Base-by-base conservation (phyloP, 2,888 invertebrate species). In the Poecilobothrus nobilitatus region DNA sequence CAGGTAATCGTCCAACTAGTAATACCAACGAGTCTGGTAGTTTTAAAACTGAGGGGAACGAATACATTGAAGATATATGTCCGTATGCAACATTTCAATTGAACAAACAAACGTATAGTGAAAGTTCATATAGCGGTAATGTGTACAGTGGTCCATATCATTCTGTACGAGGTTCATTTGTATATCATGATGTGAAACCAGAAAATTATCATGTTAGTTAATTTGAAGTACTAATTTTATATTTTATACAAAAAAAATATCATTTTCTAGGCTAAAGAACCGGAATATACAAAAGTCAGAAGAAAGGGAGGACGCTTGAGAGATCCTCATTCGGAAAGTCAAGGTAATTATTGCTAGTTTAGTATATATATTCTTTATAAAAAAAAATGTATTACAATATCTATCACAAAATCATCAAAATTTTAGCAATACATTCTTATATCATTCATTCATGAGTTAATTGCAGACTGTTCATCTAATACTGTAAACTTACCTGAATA, bases 1-100 rank as follows among this genome's bases (percentile, higher is more conserved):
- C 87, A 0, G 82, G 85, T 15, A 76, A 72, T 21, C 79, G 81
- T 12, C 78, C 81, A 18, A 81, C 80, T 41, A 80, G 80, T 66
- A 82, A 82, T 68, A 82, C 82, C 53, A 81, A 81, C 66, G 85
- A 85, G 76, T 83, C 84, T 18, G 85, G 84, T 53, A 88, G 88
- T 72, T 85, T 83, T 75, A 85, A 85, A 74, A 81, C 82, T 63
- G 83, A 83, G 74, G 81, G 82, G 70, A 83, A 83, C 70, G 94
- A 94, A 80, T 94, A 94, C 83, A 92, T 94, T 78, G 94, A 94
- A 83, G 94, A 95, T 79, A 94, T 94, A 76, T 94, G 94, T 79
- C 94, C 94, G 0, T 94, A 95, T 83, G 94, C 94, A 69, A 95
- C 94, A 66, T 95, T 94, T 82, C 94, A 94, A 79, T 84, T 95